These are phyloP conservation scores for Drosophila erecta DNA, from an alignment of 1,140 invertebrate species.

Conservation along the genomic window DNA sequence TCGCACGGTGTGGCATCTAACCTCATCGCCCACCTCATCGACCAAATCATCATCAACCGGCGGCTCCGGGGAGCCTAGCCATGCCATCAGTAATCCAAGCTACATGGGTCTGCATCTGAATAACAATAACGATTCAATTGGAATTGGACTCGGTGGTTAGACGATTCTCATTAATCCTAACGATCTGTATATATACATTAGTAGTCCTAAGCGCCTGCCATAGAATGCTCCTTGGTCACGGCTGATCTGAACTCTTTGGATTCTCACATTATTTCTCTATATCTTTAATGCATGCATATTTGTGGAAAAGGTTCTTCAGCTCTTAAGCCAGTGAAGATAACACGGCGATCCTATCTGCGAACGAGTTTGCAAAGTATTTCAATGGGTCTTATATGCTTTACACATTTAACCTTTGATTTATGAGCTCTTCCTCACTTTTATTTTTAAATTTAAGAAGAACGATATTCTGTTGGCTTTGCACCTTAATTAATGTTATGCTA, in stretches of 20 bases:
- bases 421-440: too few relatives aligned
- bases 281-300: conserved; percentile 50
- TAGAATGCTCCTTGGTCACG: conserved; percentile 19
- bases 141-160: conserved; percentile 77
- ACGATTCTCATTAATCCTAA: conserved; percentile 44
- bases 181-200: conserved; percentile 9
- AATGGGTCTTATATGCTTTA: neutral
- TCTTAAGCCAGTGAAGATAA: conserved; percentile 71
- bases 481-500: conserved; percentile 33
- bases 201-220: conserved; percentile 21
- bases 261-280: conserved; percentile 7
- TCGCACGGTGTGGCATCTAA: conserved; percentile 83
- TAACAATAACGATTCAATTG: conserved; percentile 80
- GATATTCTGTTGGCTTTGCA: neutral
- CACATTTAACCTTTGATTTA: too few relatives aligned
- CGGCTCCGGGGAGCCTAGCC: conserved; percentile 62
- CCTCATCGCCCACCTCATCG: conserved; percentile 73
- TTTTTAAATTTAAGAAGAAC: neutral
- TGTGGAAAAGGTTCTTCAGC: conserved; percentile 51
- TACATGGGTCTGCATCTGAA: conserved; percentile 82
- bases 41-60: conserved; percentile 68
- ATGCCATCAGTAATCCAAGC: conserved; percentile 84
- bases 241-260: conserved; percentile 4
- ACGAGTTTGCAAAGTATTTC: conserved; percentile 81
- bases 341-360: conserved; percentile 78